Conservation (phyloP, 1,140 invertebrate species). For the Papilio glaucus region DNA sequence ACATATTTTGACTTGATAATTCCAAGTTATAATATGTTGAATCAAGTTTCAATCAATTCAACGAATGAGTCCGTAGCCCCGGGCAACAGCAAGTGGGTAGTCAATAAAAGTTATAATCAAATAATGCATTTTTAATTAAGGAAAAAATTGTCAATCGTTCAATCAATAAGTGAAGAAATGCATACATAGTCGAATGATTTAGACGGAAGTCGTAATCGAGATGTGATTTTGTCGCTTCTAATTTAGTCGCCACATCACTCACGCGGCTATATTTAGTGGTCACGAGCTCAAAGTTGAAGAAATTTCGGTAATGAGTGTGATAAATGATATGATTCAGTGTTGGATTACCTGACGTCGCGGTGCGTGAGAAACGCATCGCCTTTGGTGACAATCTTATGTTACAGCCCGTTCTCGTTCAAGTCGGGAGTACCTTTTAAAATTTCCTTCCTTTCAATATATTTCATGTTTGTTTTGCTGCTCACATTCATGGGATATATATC, state of each 20-base stretch:
- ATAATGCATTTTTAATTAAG: background rate
- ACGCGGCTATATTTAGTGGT: slow-evolving; percentile 46
- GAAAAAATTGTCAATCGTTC: background rate
- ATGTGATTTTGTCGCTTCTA: slow-evolving; percentile 13
- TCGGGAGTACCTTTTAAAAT: slow-evolving; percentile 7
- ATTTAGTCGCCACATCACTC: slow-evolving; percentile 7
- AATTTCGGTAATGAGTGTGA: slow-evolving; percentile 56
- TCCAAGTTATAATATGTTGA: too few species aligned
- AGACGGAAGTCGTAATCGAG: background rate
- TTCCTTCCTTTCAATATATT: too few species aligned
- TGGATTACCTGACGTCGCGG: slow-evolving; percentile 44
- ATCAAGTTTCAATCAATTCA: too few species aligned
- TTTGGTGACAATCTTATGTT: slow-evolving; percentile 50
- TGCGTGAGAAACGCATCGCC: slow-evolving; percentile 50
- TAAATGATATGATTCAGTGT: slow-evolving; percentile 53
- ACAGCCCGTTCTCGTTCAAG: slow-evolving; percentile 44
- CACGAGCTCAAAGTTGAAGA: slow-evolving; percentile 48
- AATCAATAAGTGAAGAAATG: background rate
- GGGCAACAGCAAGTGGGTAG: too few species aligned
- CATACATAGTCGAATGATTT: background rate
- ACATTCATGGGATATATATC: too few species aligned
- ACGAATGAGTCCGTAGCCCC: too few species aligned
- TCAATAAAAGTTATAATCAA: background rate
- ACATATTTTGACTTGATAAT: too few species aligned
- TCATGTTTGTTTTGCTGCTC: too few species aligned